Conservation (phyloP, 2,888 invertebrate genomes). For the Thera obeliscata region DNA sequence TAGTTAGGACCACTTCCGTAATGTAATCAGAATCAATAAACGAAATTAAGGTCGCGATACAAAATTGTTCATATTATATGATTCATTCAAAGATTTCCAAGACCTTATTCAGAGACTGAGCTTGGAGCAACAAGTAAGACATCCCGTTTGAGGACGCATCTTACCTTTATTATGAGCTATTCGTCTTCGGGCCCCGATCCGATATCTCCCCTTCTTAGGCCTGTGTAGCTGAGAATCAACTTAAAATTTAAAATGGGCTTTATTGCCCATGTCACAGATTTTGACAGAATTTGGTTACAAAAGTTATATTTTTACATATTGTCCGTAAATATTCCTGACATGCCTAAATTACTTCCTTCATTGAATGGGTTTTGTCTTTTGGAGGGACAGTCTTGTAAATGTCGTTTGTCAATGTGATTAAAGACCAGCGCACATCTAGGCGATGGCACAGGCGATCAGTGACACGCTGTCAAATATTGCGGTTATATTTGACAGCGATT, state of each 20-base stretch:
- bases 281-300: neutral
- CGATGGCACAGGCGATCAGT: too few relatives aligned
- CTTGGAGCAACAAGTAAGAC: conserved; percentile 75
- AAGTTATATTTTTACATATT: too few relatives aligned
- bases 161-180: conserved; percentile 69
- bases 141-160: conserved; percentile 68
- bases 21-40: conserved; percentile 25
- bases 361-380: too few relatives aligned
- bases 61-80: conserved; percentile 21
- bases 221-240: conserved; percentile 1
- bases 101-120: conserved; percentile 46
- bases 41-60: conserved; percentile 20
- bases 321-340: too few relatives aligned
- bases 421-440: too few relatives aligned
- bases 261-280: neutral
- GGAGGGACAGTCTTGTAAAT: too few relatives aligned
- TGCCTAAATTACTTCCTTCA: too few relatives aligned
- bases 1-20: neutral
- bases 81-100: conserved; percentile 44
- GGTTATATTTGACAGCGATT: too few relatives aligned
- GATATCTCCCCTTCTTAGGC: conserved; percentile 32
- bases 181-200: conserved; percentile 64
- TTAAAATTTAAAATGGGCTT: conserved; percentile 2
- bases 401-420: too few relatives aligned
- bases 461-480: too few relatives aligned